phyloP scores from a whole-genome alignment of 2,113 vertebrate genomes.

The Glaucomys volans region DNA sequence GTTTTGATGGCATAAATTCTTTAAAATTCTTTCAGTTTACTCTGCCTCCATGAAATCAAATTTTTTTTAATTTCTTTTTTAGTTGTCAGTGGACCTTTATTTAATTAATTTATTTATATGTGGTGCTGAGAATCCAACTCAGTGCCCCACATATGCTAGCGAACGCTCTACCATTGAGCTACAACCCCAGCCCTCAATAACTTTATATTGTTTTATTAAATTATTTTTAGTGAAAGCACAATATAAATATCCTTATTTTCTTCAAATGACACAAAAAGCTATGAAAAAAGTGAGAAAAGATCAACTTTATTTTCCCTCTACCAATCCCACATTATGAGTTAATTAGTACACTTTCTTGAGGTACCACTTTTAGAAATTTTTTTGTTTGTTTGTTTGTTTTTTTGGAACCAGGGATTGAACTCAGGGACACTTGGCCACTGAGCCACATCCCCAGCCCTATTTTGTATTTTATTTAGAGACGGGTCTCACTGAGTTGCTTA shows the following conservation, averaged over 20 bases:
- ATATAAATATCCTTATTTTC: neutral
- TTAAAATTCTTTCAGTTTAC: neutral
- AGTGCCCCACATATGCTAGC: too few relatives aligned
- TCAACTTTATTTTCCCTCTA: neutral
- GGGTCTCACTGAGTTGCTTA: too few relatives aligned
- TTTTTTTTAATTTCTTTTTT: neutral
- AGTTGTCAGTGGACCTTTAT: too few relatives aligned
- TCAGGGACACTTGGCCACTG: too few relatives aligned
- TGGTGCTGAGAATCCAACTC: too few relatives aligned
- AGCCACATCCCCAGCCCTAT: too few relatives aligned
- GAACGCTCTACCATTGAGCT: too few relatives aligned
- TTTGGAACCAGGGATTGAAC: too few relatives aligned
- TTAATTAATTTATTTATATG: too few relatives aligned
- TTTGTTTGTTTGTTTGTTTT: too few relatives aligned
- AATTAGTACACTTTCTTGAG: neutral
- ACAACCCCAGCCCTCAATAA: neutral
- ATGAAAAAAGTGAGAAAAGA: neutral
- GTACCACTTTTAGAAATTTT: too few relatives aligned
- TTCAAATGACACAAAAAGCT: neutral
- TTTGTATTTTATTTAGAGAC: too few relatives aligned
- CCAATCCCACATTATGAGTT: neutral
- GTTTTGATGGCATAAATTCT: neutral
- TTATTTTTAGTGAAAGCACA: neutral
- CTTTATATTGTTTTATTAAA: neutral
- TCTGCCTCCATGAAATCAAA: neutral